These are phyloP conservation scores for Plutella xylostella DNA, from an alignment of 2,888 invertebrate genomes.

Conservation along the genomic window DNA sequence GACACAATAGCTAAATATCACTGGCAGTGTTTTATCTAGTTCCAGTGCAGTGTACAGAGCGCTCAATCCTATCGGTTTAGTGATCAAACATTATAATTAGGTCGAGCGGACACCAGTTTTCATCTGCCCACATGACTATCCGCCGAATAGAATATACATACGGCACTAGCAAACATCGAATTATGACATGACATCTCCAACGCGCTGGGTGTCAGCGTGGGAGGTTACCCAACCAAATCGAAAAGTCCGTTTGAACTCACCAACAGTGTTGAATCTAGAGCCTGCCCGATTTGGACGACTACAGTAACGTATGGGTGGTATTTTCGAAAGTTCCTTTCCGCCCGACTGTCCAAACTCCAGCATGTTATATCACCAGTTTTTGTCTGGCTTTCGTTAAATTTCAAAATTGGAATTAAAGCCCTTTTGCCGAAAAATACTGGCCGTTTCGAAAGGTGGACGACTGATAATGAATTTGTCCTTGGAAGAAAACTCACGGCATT, in stretches of 20 bases:
- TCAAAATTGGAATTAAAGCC: too few species aligned
- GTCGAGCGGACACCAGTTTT: slow-evolving; percentile 54
- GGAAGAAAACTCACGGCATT: too few species aligned
- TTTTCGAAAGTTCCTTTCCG: slow-evolving; percentile 24
- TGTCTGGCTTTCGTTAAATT: too few species aligned
- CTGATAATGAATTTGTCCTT: too few species aligned
- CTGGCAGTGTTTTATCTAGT: too few species aligned
- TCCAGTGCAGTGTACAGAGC: too few species aligned
- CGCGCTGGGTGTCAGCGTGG: slow-evolving; percentile 30
- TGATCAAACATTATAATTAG: slow-evolving; percentile 45
- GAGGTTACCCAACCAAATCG: slow-evolving; percentile 26
- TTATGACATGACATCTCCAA: slow-evolving; percentile 31
- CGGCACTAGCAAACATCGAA: slow-evolving; percentile 27
- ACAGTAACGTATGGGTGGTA: slow-evolving; percentile 20
- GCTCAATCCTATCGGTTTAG: slow-evolving; percentile 47
- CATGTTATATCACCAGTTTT: too few species aligned
- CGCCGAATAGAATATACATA: slow-evolving; percentile 33
- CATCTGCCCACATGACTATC: slow-evolving; percentile 37
- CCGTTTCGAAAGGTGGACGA: too few species aligned
- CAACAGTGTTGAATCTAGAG: not conserved
- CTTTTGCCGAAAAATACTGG: too few species aligned
- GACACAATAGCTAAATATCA: too few species aligned
- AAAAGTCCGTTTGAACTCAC: slow-evolving; percentile 17
- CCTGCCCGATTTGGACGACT: slow-evolving; percentile 18
- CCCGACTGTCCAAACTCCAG: too few species aligned